These are phyloP conservation scores for Anthopleura sola DNA, from an alignment of 64 coral and sea anemone species.

Conservation along the genomic window DNA sequence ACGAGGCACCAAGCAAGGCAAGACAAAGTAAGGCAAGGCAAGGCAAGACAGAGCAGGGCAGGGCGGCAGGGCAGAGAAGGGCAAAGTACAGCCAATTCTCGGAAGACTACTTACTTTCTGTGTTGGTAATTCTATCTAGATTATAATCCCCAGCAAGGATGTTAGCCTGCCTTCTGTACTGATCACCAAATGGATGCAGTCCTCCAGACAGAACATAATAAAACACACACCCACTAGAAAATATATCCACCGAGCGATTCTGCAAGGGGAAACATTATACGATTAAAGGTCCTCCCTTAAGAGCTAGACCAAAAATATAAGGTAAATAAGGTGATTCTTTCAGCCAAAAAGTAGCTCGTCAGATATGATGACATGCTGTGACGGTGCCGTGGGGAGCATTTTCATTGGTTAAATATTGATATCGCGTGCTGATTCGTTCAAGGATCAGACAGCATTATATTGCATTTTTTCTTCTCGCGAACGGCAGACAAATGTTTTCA, in stretches of 20 bases:
- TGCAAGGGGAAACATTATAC: slow-evolving; percentile 22
- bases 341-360: too few relatives aligned
- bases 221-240: slow-evolving; percentile 93
- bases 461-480: too few relatives aligned
- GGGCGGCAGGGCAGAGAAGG: not conserved
- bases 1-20: too few relatives aligned
- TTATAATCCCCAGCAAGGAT: slow-evolving; percentile 88
- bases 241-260: slow-evolving; percentile 95
- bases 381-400: too few relatives aligned
- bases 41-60: not conserved
- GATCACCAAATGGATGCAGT: slow-evolving; percentile 89
- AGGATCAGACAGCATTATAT: too few relatives aligned
- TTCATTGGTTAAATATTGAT: too few relatives aligned
- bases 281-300: too few relatives aligned
- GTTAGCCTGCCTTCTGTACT: slow-evolving; percentile 84
- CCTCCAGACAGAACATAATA: slow-evolving; percentile 95
- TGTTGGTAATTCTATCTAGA: slow-evolving; percentile 70
- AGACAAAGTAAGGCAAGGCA: not conserved
- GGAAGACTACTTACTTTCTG: slow-evolving; percentile 53
- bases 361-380: too few relatives aligned
- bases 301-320: too few relatives aligned
- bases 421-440: too few relatives aligned
- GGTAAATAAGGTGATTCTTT: too few relatives aligned
- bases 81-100: not conserved
- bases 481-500: too few relatives aligned